A percentile compares a stretch with the other conserved stretches of the same genome.
These are phyloP conservation scores for Eunapius fragilis DNA, from an alignment of 37 sponge, comb jelly and placozoan genomes.

Conservation along the genomic window DNA sequence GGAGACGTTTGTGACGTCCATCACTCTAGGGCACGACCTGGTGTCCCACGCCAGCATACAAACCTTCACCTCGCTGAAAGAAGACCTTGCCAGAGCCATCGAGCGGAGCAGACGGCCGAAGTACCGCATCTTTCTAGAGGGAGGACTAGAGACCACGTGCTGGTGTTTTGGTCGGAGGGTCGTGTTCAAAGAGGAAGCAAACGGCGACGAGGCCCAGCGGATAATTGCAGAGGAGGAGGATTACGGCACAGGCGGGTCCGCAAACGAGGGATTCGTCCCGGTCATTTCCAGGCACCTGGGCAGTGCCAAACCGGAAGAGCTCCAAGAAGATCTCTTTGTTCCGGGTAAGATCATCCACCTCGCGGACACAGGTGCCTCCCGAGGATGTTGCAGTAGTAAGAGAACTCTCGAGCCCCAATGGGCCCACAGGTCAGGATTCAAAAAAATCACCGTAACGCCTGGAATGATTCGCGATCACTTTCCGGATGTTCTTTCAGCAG, in stretches of 20 bases:
- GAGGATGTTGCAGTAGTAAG: constrained; percentile 34
- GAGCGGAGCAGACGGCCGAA: constrained; percentile 78
- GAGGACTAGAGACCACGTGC: constrained; percentile 60
- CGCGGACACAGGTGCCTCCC: constrained; percentile 11
- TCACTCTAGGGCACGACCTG: constrained; percentile 83
- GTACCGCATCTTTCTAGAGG: constrained; percentile 73
- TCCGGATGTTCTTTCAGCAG: constrained; percentile 58
- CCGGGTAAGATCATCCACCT: constrained; percentile 85
- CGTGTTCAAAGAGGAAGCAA: constrained; percentile 22
- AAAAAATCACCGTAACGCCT: constrained; percentile 51
- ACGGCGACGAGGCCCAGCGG: not conserved
- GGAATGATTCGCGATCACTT: constrained; percentile 86
- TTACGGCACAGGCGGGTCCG: too few relatives aligned
- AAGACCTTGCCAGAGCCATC: constrained; percentile 62
- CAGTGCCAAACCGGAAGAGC: constrained; percentile 12
- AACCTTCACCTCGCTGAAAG: constrained; percentile 64
- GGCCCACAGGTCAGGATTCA: constrained; percentile 52
- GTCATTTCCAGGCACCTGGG: not conserved
- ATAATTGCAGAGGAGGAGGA: not conserved
- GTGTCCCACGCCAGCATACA: constrained; percentile 69
- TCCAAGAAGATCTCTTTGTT: constrained; percentile 44
- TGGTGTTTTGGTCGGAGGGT: constrained; percentile 52
- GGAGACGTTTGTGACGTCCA: constrained; percentile 70
- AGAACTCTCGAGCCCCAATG: constrained; percentile 48
- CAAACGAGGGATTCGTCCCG: not conserved